Evolutionary conservation across 2,888 invertebrate genomes (phyloP).

Genomic region (Marasmarcha lunaedactyla): DNA sequence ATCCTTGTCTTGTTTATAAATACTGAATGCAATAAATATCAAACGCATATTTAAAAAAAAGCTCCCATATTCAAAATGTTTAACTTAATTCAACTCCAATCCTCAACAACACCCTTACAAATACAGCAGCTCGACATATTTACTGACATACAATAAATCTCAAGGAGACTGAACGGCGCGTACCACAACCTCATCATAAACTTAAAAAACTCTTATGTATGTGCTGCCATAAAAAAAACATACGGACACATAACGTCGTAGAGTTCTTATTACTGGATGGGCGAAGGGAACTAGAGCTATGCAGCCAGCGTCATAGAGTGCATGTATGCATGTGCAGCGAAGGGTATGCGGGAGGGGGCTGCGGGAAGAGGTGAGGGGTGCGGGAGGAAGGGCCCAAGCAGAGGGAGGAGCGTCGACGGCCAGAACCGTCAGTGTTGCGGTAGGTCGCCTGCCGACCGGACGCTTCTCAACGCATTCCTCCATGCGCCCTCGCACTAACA

Average conservation of each 20-base stretch:
- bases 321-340: slow-evolving; percentile 66
- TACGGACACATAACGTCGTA: slow-evolving; percentile 64
- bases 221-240: slow-evolving; percentile 54
- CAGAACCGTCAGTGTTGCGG: slow-evolving; percentile 71
- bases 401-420: slow-evolving; percentile 49
- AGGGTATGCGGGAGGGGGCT: slow-evolving; percentile 37
- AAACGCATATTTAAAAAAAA: no score
- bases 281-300: slow-evolving; percentile 24
- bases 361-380: slow-evolving; percentile 19
- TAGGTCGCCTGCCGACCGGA: slow-evolving; percentile 59
- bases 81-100: no score
- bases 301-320: no score
- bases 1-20: no score
- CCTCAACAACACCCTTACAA: no score
- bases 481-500: slow-evolving; percentile 9
- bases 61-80: no score
- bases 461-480: background rate
- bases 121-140: no score
- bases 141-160: no score
- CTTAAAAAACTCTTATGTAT: slow-evolving; percentile 66
- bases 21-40: no score
- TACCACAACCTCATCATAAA: slow-evolving; percentile 44
- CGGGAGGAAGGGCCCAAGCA: slow-evolving; percentile 24
- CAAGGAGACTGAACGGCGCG: background rate
- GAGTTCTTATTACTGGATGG: no score